A percentile compares a stretch with the other conserved stretches of the same genome.
phyloP scores from a whole-genome alignment of 2,797 vertebrate species.

The Arctocebus calabarensis region DNA sequence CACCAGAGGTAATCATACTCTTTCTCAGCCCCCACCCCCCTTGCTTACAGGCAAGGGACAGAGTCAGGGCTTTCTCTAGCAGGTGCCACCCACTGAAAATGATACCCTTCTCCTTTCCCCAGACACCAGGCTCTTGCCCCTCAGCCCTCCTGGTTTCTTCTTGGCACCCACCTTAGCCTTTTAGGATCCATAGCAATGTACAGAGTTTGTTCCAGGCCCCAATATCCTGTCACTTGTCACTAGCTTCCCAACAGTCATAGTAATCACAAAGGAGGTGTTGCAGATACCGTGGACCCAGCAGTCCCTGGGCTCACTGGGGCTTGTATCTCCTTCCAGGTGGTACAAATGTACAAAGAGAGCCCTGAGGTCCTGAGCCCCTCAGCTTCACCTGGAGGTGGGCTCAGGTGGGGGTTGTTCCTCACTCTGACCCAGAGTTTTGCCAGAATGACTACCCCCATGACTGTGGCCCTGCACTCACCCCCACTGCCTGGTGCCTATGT shows the following conservation, averaged over 20 bases:
- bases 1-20: constrained; percentile 90
- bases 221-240: constrained; percentile 88
- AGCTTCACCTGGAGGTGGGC: constrained; percentile 84
- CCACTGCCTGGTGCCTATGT: constrained; percentile 93
- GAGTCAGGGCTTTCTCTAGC: neutral
- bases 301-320: neutral
- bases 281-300: constrained; percentile 13
- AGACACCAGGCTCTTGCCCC: constrained; percentile 88
- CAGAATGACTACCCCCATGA: constrained; percentile 97
- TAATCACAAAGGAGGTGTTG: constrained; percentile 58
- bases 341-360: constrained; percentile 94
- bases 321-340: constrained; percentile 88
- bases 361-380: constrained; percentile 83
- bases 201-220: constrained; percentile 88
- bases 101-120: constrained; percentile 86
- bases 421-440: constrained; percentile 89
- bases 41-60: neutral
- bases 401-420: constrained; percentile 83
- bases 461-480: constrained; percentile 94
- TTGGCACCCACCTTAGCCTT: constrained; percentile 84
- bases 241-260: constrained; percentile 92
- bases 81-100: constrained; percentile 86
- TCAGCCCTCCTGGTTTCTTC: constrained; percentile 91
- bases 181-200: constrained; percentile 85
- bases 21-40: too few species aligned